Conservation (phyloP, 2,888 invertebrate genomes). For the Spialia ferax region DNA sequence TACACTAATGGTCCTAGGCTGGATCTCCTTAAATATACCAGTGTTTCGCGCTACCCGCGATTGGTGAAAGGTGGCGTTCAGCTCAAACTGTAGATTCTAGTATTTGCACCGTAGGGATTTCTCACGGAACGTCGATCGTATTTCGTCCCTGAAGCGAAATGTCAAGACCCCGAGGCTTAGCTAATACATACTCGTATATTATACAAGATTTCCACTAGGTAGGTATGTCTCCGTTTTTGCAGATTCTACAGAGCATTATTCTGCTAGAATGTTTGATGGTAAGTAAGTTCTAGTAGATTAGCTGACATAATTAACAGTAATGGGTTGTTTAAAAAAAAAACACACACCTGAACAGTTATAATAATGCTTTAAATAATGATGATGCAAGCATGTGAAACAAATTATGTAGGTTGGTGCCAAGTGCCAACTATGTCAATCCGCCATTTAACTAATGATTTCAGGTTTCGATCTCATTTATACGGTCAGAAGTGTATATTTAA, state of each 20-base stretch:
- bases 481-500: too few species aligned
- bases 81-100: neutral
- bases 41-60: slow-evolving; percentile 9
- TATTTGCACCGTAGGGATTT: slow-evolving; percentile 25
- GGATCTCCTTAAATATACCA: slow-evolving; percentile 10
- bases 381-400: too few species aligned
- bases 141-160: slow-evolving; percentile 10
- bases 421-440: too few species aligned
- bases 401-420: too few species aligned
- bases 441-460: too few species aligned
- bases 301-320: too few species aligned
- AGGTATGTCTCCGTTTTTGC: neutral
- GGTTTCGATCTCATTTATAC: too few species aligned
- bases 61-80: slow-evolving; percentile 18
- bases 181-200: neutral
- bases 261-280: neutral
- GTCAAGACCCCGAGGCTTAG: neutral
- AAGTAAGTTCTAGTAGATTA: neutral
- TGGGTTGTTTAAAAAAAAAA: too few species aligned
- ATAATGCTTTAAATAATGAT: too few species aligned
- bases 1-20: neutral
- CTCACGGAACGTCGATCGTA: slow-evolving; percentile 14
- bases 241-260: neutral
- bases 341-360: too few species aligned
- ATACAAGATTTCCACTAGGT: neutral